Percentiles rank a stretch among this genome's conserved stretches.
Conservation (phyloP, 2,888 invertebrate genomes). For the Nebria brevicollis region DNA sequence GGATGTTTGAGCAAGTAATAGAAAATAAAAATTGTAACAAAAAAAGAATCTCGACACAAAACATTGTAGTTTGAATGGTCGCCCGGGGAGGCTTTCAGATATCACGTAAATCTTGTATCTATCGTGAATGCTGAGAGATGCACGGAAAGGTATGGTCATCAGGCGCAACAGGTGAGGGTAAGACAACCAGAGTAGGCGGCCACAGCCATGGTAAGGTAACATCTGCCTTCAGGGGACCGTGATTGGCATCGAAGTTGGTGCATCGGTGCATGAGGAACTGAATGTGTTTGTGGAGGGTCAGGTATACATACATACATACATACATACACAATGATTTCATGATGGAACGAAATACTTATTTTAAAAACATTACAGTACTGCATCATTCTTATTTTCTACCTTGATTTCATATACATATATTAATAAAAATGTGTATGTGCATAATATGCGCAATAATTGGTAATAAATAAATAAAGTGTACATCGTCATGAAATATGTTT, state of each 20-base stretch:
- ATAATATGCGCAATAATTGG: neutral
- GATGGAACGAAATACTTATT: neutral
- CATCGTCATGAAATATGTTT: neutral
- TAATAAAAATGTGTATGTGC: too few species aligned
- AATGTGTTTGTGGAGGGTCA: neutral
- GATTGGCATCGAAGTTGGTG: conserved; percentile 26
- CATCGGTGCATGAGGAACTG: neutral
- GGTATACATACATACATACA: neutral
- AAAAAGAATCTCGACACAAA: neutral
- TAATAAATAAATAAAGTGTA: neutral
- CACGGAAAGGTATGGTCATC: neutral
- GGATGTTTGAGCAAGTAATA: conserved; percentile 4
- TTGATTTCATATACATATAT: too few species aligned
- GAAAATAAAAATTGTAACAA: neutral
- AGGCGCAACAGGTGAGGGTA: conserved; percentile 17
- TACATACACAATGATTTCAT: neutral
- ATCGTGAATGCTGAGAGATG: neutral
- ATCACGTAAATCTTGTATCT: conserved; percentile 26
- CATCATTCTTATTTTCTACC: too few species aligned
- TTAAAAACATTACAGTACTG: too few species aligned
- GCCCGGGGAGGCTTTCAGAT: conserved; percentile 25
- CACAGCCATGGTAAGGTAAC: conserved; percentile 14
- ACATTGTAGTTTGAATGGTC: conserved; percentile 17
- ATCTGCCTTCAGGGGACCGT: conserved; percentile 32
- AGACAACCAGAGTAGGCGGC: conserved; percentile 24